phyloP scores from a whole-genome alignment of 2,888 invertebrate species.

The Cerastoderma edule region DNA sequence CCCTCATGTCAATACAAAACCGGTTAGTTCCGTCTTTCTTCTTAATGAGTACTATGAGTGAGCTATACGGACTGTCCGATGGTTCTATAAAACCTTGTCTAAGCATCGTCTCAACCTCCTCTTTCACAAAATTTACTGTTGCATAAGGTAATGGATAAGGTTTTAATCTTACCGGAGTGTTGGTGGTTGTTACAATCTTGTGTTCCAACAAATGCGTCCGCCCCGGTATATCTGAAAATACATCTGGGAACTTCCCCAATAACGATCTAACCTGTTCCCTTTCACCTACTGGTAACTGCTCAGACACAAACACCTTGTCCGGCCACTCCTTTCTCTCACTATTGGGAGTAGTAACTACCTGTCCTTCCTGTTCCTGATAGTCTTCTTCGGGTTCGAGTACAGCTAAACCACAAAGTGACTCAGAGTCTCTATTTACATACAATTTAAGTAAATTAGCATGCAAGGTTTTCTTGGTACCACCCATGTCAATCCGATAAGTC shows the following conservation, averaged over 20 bases:
- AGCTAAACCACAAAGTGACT: not conserved
- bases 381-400: not conserved
- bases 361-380: not conserved
- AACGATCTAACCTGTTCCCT: not conserved
- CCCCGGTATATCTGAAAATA: not conserved
- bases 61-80: not conserved
- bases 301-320: not conserved
- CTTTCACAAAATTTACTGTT: not conserved
- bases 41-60: conserved; percentile 44
- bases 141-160: not conserved
- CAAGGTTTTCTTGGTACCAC: not conserved
- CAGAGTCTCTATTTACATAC: too few species aligned
- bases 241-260: not conserved
- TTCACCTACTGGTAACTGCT: not conserved
- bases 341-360: not conserved
- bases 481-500: not conserved
- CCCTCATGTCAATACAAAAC: conserved; percentile 62
- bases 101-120: conserved; percentile 12
- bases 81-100: conserved; percentile 38
- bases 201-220: not conserved
- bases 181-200: not conserved
- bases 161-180: not conserved
- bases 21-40: conserved; percentile 54
- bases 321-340: not conserved
- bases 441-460: not conserved